Conservation (phyloP, 2,797 vertebrate genomes). For the Macropodus opercularis region DNA sequence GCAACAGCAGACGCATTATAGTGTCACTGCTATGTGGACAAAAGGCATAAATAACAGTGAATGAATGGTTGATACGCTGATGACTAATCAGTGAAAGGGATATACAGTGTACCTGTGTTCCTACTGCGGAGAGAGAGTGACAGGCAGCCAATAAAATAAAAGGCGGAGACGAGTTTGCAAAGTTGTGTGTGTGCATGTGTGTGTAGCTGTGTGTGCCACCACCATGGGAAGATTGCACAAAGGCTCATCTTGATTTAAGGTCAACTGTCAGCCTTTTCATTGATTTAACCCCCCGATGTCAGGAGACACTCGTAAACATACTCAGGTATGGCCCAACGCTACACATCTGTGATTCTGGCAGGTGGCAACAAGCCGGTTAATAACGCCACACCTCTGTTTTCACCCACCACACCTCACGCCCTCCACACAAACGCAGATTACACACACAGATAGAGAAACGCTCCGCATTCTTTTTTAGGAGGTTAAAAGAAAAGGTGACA, state of each 20-base stretch:
- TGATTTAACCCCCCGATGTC: slow-evolving; percentile 42
- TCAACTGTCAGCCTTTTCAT: slow-evolving; percentile 61
- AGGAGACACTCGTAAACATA: slow-evolving; percentile 32
- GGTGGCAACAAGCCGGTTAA: slow-evolving; percentile 72
- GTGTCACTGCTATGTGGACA: no score
- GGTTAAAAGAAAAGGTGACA: no score
- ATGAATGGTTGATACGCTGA: no score
- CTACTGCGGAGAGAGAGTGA: slow-evolving; percentile 10
- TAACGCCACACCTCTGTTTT: slow-evolving; percentile 56
- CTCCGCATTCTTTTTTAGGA: not conserved
- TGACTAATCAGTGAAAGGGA: no score
- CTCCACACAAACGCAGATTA: slow-evolving; percentile 6
- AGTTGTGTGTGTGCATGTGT: slow-evolving; percentile 18
- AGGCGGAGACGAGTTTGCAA: slow-evolving; percentile 18
- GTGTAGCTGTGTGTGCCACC: slow-evolving; percentile 27
- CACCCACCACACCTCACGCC: slow-evolving; percentile 2
- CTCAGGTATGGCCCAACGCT: slow-evolving; percentile 43
- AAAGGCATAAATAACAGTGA: no score
- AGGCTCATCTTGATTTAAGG: slow-evolving; percentile 56
- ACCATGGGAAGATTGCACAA: slow-evolving; percentile 64
- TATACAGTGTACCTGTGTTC: no score
- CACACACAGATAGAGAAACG: slow-evolving; percentile 3
- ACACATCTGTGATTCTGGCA: slow-evolving; percentile 65
- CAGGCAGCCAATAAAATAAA: slow-evolving; percentile 27
- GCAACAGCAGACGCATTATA: no score